Evolutionary conservation across 2,888 invertebrate genomes (phyloP).

Genomic region (Drosophila diplacantha): DNA sequence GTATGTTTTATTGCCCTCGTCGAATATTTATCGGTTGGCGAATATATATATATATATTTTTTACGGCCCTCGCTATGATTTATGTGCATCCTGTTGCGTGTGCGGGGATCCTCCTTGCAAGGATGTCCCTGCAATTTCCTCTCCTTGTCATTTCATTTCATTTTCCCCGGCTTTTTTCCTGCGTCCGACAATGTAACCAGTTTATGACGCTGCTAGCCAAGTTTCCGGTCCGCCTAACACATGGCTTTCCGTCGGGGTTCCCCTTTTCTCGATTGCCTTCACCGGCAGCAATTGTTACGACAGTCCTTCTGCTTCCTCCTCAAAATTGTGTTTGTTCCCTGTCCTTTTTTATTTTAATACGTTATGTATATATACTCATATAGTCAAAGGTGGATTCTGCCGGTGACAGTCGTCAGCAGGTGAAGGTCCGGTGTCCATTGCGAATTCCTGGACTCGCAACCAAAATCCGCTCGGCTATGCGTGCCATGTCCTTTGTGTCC

Average conservation of each 20-base stretch:
- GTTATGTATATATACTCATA: conserved; percentile 7
- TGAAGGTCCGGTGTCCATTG: conserved; percentile 18
- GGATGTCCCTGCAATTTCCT: conserved; percentile 34
- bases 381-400: conserved; percentile 18
- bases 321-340: conserved; percentile 6
- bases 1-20: conserved; percentile 39
- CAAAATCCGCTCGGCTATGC: conserved; percentile 27
- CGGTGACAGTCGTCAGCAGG: conserved; percentile 30
- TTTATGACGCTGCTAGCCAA: conserved; percentile 52
- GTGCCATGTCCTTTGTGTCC: conserved; percentile 24
- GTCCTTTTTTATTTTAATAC: conserved; percentile 15
- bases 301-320: conserved; percentile 3
- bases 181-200: conserved; percentile 61
- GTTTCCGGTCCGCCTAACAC: conserved; percentile 28
- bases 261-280: conserved; percentile 13
- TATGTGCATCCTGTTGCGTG: conserved; percentile 63
- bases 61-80: conserved; percentile 47
- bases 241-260: conserved; percentile 5
- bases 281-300: conserved; percentile 11
- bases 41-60: conserved; percentile 1
- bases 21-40: conserved; percentile 32
- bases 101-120: conserved; percentile 6
- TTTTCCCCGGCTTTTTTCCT: conserved; percentile 5
- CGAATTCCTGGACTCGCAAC: not conserved
- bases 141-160: conserved; percentile 20